Conservation (phyloP, 2,113 vertebrate species). For the Promerops cafer region DNA sequence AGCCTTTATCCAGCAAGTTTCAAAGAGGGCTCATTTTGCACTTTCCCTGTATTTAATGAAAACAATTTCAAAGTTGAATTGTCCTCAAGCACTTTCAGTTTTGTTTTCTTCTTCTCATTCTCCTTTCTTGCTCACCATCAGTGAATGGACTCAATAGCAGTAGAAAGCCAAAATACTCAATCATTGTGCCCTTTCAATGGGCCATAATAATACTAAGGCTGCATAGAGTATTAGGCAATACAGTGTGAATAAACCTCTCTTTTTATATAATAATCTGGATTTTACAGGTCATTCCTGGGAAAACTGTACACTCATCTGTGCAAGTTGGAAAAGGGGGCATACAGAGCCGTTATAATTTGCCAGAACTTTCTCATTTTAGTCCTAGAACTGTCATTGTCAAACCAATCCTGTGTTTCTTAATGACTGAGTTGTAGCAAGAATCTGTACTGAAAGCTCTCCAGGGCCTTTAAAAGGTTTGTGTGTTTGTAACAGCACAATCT, state of each 20-base stretch:
- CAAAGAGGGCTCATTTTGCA: background rate
- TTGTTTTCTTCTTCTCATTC: background rate
- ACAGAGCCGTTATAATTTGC: background rate
- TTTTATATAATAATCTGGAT: background rate
- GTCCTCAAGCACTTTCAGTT: background rate
- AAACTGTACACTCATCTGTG: background rate
- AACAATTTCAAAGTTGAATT: background rate
- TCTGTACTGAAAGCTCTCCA: conserved; percentile 8
- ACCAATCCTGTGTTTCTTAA: background rate
- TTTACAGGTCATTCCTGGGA: background rate
- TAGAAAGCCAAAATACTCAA: background rate
- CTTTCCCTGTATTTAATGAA: background rate
- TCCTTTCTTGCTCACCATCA: background rate
- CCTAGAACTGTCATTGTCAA: conserved; percentile 25
- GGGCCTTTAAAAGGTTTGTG: background rate
- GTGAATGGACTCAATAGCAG: background rate
- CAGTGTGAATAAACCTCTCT: background rate
- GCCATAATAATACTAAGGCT: background rate
- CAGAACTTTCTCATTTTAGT: background rate
- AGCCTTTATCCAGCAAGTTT: background rate
- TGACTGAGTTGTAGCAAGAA: background rate
- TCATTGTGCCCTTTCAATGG: background rate
- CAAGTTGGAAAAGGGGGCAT: too few relatives aligned
- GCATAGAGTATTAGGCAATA: background rate
- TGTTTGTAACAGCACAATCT: background rate